A percentile compares a stretch with the other conserved stretches of the same genome.
These are phyloP conservation scores for Cydia strobilella DNA, from an alignment of 1,140 invertebrate species.

Conservation along the genomic window DNA sequence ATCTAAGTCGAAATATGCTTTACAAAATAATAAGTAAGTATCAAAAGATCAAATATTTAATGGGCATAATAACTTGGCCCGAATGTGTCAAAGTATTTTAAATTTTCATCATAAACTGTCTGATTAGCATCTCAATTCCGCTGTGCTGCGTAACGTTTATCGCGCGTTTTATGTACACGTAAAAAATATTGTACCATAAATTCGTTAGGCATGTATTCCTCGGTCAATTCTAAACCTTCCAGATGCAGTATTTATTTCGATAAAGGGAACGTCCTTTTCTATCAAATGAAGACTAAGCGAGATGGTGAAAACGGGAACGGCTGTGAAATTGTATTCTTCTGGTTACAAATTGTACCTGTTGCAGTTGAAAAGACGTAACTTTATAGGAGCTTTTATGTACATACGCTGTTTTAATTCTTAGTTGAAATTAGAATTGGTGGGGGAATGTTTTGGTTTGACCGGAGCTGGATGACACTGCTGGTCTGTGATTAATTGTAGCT, in stretches of 20 bases:
- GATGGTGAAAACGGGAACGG: background rate
- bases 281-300: background rate
- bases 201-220: constrained; percentile 43
- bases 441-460: constrained; percentile 55
- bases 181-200: constrained; percentile 58
- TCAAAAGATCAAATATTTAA: background rate
- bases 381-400: background rate
- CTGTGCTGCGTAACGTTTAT: constrained; percentile 31
- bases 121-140: constrained; percentile 34
- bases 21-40: no score
- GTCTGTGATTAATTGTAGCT: constrained; percentile 76
- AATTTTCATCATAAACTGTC: constrained; percentile 23
- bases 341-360: background rate
- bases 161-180: constrained; percentile 35
- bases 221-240: background rate
- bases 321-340: constrained; percentile 1
- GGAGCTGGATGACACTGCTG: constrained; percentile 72
- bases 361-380: background rate
- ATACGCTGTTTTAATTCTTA: background rate
- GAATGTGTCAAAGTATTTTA: constrained; percentile 7
- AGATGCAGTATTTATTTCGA: background rate
- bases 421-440: constrained; percentile 44
- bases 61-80: background rate
- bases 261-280: background rate
- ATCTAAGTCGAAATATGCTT: no score